Base-by-base conservation (phyloP, 1,140 invertebrate species). In the Spodoptera litura region DNA sequence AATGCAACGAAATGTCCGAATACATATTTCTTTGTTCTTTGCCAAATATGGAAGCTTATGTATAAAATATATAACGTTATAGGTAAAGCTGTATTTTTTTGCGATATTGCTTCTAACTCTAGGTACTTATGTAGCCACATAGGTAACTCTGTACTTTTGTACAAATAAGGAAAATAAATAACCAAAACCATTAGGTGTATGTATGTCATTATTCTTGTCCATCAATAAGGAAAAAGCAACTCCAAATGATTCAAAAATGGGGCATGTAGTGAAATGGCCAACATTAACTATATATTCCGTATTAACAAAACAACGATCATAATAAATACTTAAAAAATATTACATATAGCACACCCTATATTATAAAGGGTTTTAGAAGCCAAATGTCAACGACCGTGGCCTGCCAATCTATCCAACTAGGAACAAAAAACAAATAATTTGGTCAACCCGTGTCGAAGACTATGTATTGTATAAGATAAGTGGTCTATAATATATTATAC, bases 11-110 rank as follows among this genome's bases (percentile, higher is more conserved):
- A 52, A 66, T 51, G 62, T 66, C 38, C 12, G 20, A 66, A 12
- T 49, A 66, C 62, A 62, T 62, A 64, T 52, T 53, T 68, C 44
- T 68, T 68, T 68, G 49, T 52, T 52, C 64, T 52, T 52, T 31
- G 49, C 61, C 49, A 68, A 52, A 27, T 53, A 52, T 6, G 4
- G 10, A 12, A 13, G 13, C 27, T 3, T 13, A 11, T 64, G 61
- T 64, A 49, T 64, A 64, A 64, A 49, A 49, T 64, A n/a, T 64
- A 64, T 64, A 27, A 11, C 61, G 20, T 11, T n/a, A 20, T 27
- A 31, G 27, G 25, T 25, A 4, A 20, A 20, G 13, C 20, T 31
- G 27, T 12, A 31, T 31, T 59, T 59, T 3, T 6, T 44, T 8
- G 9, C 11, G 3, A 2, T 27, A 6, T 12, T 59, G 10, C 13